Base-by-base conservation (phyloP, 2,797 vertebrate species). In the Atherinosoma microstoma region DNA sequence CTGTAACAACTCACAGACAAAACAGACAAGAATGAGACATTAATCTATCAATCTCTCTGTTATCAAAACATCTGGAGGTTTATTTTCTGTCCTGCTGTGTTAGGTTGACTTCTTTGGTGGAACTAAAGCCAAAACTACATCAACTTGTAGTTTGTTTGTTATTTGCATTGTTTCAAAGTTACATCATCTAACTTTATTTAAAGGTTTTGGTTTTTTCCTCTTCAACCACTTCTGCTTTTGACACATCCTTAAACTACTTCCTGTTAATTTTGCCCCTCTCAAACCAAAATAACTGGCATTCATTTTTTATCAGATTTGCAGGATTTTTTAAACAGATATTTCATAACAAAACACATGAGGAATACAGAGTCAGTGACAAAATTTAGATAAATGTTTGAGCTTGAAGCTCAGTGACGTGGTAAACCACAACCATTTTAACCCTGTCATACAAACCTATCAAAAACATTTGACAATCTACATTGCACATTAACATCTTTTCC, bases 341-440 rank as follows among this genome's bases (percentile, higher is more conserved):
- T 67, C n/a, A 45, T 13, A 29, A 42, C 30, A 47, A 34, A 61
- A 53, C 42, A 18, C 38, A 38, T 18, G 20, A 3, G 30, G n/a
- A 34, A 4, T 10, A n/a, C 9, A 35, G 0, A 57, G 2, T 35
- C 36, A 42, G 35, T 57, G 27, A 34, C 0, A 1, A 58, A 27
- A 8, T 3, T 22, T 2, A 35, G 15, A 58, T 34, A 40, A 29
- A 67, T 58, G 58, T 34, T n/a, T 58, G 30, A 67, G 22, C 45
- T 16, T 45, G 66, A 40, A 67, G 58, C 54, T 54, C 56, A 79
- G 72, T 72, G 71, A 72, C 57, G 53, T 29, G 1, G 42, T 57
- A 70, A 76, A 75, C 69, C 64, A 47, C 79, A 70, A 51, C 15
- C 42, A 58, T 66, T 45, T 18, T 8, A 20, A 22, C 73, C 35